phyloP scores from a whole-genome alignment of 2,797 vertebrate genomes.

The Babyrousa celebensis region DNA sequence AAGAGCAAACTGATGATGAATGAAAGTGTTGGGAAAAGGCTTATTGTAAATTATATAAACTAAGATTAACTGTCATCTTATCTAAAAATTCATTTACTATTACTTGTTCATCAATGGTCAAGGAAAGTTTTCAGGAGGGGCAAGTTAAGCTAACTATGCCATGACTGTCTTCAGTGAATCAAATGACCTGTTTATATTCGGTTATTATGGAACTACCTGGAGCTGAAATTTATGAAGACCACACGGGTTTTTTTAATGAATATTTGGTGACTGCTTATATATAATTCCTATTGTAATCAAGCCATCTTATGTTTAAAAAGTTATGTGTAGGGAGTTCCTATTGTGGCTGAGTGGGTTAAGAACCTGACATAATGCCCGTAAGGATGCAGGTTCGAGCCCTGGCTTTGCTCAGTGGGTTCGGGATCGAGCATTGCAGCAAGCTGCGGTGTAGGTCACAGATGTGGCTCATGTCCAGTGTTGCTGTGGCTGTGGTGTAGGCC shows the following conservation, averaged over 20 bases:
- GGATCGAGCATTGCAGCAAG: too few relatives aligned
- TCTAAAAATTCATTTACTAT: conserved; percentile 25
- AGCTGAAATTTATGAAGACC: background rate
- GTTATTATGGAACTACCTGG: background rate
- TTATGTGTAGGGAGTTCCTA: background rate
- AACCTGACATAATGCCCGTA: too few relatives aligned
- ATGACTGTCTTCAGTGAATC: background rate
- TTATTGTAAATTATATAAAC: background rate
- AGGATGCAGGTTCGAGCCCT: too few relatives aligned
- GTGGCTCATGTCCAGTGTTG: too few relatives aligned
- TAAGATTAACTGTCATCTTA: conserved; percentile 3
- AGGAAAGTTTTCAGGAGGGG: background rate
- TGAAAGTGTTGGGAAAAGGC: background rate
- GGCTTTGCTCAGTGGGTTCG: too few relatives aligned
- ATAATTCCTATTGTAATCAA: background rate
- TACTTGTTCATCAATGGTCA: background rate
- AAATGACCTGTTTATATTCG: background rate
- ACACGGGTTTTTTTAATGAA: background rate
- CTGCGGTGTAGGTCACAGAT: too few relatives aligned
- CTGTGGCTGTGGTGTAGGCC: too few relatives aligned
- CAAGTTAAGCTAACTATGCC: conserved; percentile 18
- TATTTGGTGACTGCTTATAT: background rate
- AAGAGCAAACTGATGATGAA: background rate
- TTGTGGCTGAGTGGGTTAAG: too few relatives aligned
- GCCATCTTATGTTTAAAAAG: background rate